These are phyloP conservation scores for Drosophila kanekoi DNA, from an alignment of 2,888 invertebrate genomes.

Conservation along the genomic window DNA sequence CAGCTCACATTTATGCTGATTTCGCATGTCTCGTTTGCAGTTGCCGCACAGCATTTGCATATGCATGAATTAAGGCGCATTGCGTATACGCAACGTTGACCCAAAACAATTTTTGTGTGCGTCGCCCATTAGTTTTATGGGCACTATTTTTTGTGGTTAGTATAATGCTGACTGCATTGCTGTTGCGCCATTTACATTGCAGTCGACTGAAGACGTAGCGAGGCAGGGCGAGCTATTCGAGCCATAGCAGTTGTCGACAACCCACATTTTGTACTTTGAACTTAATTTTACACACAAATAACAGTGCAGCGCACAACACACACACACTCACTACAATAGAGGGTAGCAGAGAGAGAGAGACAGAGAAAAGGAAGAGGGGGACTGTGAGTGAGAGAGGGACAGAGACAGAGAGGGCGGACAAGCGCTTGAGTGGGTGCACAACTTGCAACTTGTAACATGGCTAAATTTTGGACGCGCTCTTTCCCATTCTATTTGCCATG, in stretches of 20 bases:
- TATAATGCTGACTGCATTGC: constrained; percentile 15
- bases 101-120: constrained; percentile 41
- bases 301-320: constrained; percentile 35
- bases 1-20: constrained; percentile 51
- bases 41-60: constrained; percentile 28
- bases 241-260: constrained; percentile 48
- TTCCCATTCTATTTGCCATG: constrained; percentile 25
- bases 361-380: neutral
- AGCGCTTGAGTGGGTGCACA: constrained; percentile 46
- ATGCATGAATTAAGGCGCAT: constrained; percentile 47
- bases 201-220: constrained; percentile 1
- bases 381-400: too few species aligned
- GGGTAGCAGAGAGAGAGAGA: neutral
- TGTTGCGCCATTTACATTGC: constrained; percentile 47
- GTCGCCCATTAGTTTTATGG: constrained; percentile 62
- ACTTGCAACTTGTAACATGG: constrained; percentile 63
- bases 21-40: constrained; percentile 45
- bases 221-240: constrained; percentile 6
- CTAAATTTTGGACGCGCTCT: constrained; percentile 46
- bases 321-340: constrained; percentile 16
- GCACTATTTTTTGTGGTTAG: constrained; percentile 10
- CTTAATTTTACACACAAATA: constrained; percentile 69
- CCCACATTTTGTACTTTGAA: constrained; percentile 77
- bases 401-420: neutral
- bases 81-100: constrained; percentile 70